Base-by-base conservation (phyloP, 2,113 vertebrate species). In the Otus sunia region DNA sequence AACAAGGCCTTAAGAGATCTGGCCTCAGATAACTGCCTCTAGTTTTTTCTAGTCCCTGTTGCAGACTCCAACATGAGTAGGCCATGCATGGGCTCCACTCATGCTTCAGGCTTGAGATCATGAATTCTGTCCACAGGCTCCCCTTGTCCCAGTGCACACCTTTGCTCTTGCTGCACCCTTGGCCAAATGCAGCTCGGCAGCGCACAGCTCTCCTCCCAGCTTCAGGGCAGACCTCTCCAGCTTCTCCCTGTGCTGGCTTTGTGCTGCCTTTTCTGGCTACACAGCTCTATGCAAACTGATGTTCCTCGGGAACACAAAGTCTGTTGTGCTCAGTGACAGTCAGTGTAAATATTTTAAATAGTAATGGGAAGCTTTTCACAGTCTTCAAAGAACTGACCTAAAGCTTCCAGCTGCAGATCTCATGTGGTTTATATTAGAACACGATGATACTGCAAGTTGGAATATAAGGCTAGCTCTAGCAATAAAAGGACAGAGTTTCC, bases 341-440 rank as follows among this genome's bases (percentile, higher is more conserved):
- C 71, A 37, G 69, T 91, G 91, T 60, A 93, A 96, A 95, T 86
- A 93, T 69, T 96, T 74, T 34, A 88, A 95, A 96, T 62, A 66
- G 50, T 15, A 91, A 95, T 22, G 58, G 93, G 91, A 96, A 92
- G 37, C 21, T 97, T 97, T 96, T 95, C 91, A 68, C 56, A 73
- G 86, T 75, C 96, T 93, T 97, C 96, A 96, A 97, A 97, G 90
- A n/a, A 76, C 47, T 60, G 82, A 84, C 50, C 77, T 93, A 43
- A 96, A 92, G 32, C 76, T 63, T 81, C 75, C 93, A 95, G 95
- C 86, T 86, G 78, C 60, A 63, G 32, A 66, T 91, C 82, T 88
- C 86, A 86, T 62, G 36, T 91, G 93, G 47, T 78, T 94, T 91
- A 34, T 20, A 85, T 92, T 96, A 90, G 80, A 79, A 66, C 82